phyloP scores from a whole-genome alignment of 2,888 invertebrate species.

The Acheta domesticus region DNA sequence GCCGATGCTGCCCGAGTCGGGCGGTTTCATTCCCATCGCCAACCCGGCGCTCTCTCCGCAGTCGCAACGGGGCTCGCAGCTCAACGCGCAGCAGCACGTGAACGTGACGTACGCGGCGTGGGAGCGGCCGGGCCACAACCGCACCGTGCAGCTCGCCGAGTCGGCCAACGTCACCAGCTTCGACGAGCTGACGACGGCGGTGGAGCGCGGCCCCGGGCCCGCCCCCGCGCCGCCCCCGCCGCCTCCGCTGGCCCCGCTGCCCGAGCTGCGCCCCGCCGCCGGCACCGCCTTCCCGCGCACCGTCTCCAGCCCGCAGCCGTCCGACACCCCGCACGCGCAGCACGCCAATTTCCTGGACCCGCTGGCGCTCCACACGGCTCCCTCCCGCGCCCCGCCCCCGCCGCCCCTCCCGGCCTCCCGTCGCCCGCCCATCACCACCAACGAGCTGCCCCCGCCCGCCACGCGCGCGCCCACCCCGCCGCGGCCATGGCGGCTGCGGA shows the following conservation, averaged over 20 bases:
- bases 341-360: neutral
- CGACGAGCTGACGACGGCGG: neutral
- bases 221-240: neutral
- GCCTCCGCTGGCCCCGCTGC: neutral
- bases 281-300: neutral
- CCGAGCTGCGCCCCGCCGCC: neutral
- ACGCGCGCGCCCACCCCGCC: neutral
- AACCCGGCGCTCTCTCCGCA: constrained; percentile 45
- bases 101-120: neutral
- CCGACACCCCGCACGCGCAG: neutral
- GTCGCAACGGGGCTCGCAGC: constrained; percentile 24
- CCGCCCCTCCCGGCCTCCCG: neutral
- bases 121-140: constrained; percentile 12
- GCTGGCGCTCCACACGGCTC: neutral
- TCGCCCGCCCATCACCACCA: neutral
- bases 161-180: no score
- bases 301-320: neutral
- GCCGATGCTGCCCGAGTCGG: constrained; percentile 68
- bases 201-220: constrained; percentile 19
- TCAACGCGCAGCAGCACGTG: constrained; percentile 24
- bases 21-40: constrained; percentile 69
- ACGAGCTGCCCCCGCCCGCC: neutral
- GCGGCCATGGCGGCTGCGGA: neutral
- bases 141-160: neutral
- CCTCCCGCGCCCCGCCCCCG: neutral